phyloP scores from a whole-genome alignment of 2,113 vertebrate genomes.

The Scalopus aquaticus region DNA sequence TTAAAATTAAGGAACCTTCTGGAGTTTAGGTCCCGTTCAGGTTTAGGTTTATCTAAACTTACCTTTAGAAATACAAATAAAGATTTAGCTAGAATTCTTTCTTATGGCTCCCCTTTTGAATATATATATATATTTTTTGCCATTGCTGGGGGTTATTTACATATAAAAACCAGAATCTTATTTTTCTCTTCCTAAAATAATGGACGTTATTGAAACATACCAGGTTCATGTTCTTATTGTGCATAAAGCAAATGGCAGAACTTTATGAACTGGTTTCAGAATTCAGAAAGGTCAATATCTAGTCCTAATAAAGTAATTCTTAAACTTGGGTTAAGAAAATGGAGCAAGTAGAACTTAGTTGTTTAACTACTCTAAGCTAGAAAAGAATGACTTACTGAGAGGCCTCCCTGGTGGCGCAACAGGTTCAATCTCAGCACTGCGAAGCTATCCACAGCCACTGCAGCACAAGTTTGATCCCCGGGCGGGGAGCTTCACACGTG shows the following conservation, averaged over 20 bases:
- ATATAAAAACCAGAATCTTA: conserved; percentile 28
- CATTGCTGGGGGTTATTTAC: not conserved
- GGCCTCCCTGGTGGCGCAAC: no score
- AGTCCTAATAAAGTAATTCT: conserved; percentile 19
- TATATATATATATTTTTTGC: not conserved
- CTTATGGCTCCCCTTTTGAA: not conserved
- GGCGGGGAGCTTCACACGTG: no score
- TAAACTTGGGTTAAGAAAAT: conserved; percentile 33
- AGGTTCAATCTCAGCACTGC: no score
- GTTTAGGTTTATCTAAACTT: not conserved
- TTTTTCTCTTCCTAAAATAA: not conserved
- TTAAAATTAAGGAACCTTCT: not conserved
- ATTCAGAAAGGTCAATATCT: conserved; percentile 3
- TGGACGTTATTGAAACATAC: not conserved
- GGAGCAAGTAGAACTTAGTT: not conserved
- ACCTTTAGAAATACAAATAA: not conserved
- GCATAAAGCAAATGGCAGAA: conserved; percentile 16
- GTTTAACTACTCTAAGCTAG: not conserved
- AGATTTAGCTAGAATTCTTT: conserved; percentile 1
- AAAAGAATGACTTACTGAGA: not conserved
- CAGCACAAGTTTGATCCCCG: no score
- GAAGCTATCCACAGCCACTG: no score
- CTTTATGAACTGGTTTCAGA: not conserved
- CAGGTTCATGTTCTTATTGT: not conserved
- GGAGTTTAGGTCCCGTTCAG: not conserved